phyloP scores from a whole-genome alignment of 2,888 invertebrate species.

The Leptinotarsa rubiginosa region DNA sequence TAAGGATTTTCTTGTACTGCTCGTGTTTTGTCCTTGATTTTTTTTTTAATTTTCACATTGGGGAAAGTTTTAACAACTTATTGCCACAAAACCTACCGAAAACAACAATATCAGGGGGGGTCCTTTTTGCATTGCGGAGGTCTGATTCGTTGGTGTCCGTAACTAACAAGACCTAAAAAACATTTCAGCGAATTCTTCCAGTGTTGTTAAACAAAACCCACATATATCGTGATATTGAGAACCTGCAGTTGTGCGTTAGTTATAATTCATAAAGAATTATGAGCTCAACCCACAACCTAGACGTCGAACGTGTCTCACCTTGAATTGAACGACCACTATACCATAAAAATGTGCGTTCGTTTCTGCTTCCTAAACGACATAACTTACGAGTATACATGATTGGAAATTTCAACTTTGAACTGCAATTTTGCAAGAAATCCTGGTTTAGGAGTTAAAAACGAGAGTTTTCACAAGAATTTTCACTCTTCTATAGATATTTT shows the following conservation, averaged over 20 bases:
- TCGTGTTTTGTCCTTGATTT: too few species aligned
- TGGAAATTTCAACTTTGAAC: not conserved
- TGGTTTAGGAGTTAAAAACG: too few species aligned
- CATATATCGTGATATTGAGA: constrained; percentile 6
- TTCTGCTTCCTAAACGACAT: not conserved
- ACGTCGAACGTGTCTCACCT: constrained; percentile 24
- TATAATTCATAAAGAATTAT: constrained; percentile 23
- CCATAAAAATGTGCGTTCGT: constrained; percentile 14
- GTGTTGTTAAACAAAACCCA: constrained; percentile 22
- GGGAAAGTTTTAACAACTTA: too few species aligned
- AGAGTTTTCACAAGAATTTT: too few species aligned
- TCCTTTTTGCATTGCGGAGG: not conserved
- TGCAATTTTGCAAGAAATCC: too few species aligned
- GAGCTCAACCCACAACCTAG: constrained; percentile 4
- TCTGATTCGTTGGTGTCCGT: not conserved
- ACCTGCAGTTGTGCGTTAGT: constrained; percentile 6
- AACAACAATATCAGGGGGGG: not conserved
- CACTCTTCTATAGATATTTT: too few species aligned
- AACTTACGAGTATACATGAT: not conserved
- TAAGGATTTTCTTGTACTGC: too few species aligned
- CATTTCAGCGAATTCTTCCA: constrained; percentile 1
- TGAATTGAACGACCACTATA: constrained; percentile 22
- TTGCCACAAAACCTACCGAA: not conserved
- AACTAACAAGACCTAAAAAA: not conserved
- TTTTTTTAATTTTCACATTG: too few species aligned